Evolutionary conservation across 2,888 invertebrate genomes (phyloP).

Genomic region (Liopterus haemorrhoidalis): DNA sequence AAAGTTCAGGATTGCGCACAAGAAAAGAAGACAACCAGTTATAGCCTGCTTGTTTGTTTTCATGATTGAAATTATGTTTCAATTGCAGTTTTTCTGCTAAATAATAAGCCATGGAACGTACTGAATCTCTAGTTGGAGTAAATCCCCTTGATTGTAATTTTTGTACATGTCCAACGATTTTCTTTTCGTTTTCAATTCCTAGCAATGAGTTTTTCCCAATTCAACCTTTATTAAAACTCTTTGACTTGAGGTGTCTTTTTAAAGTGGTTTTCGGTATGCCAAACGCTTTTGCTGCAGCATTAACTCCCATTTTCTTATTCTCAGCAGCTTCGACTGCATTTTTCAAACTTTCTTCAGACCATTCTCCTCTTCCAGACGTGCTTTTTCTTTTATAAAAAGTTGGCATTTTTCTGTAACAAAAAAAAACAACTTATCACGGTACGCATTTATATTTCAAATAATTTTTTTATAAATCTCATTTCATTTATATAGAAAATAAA

Average conservation of each 20-base stretch:
- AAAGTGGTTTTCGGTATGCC: conserved; percentile 23
- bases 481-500: no score
- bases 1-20: conserved; percentile 19
- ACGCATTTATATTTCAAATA: no score
- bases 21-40: conserved; percentile 18
- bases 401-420: conserved; percentile 20
- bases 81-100: conserved; percentile 16
- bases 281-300: conserved; percentile 16
- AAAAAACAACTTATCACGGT: no score
- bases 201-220: conserved; percentile 22
- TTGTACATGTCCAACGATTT: conserved; percentile 25
- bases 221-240: conserved; percentile 16
- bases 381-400: conserved; percentile 15
- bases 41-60: conserved; percentile 16
- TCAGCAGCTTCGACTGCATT: conserved; percentile 22
- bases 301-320: conserved; percentile 17
- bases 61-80: conserved; percentile 18
- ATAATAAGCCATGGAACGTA: conserved; percentile 20
- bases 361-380: conserved; percentile 13
- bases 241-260: conserved; percentile 17
- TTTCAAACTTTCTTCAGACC: conserved; percentile 17
- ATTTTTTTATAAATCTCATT: no score
- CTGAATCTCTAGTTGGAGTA: conserved; percentile 21
- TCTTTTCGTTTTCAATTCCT: conserved; percentile 21
- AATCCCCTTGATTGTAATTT: conserved; percentile 21